phyloP scores from a whole-genome alignment of 2,888 invertebrate species.

The Fissipunctia ypsillon region DNA sequence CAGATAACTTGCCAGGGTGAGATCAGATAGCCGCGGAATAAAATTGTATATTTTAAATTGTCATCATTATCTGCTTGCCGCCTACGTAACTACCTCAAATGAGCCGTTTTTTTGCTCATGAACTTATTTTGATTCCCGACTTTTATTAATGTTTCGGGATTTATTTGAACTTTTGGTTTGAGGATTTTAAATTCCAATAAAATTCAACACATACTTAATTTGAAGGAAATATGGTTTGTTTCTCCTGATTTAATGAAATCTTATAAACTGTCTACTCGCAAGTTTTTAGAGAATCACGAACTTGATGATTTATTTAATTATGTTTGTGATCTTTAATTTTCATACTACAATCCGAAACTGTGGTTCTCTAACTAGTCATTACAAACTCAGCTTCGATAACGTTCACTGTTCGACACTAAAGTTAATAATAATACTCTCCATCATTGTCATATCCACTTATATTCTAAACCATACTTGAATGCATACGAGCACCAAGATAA shows the following conservation, averaged over 20 bases:
- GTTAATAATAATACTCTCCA: no score
- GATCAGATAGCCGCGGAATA: slow-evolving; percentile 25
- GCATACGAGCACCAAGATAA: neutral
- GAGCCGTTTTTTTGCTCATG: neutral
- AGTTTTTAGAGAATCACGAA: neutral
- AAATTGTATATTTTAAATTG: slow-evolving; percentile 36
- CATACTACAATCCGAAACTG: neutral
- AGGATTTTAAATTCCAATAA: no score
- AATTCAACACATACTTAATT: no score
- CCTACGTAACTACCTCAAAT: neutral
- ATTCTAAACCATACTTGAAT: neutral
- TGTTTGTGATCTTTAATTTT: neutral
- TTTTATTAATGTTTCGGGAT: no score
- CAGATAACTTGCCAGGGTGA: slow-evolving; percentile 11
- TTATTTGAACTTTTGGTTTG: no score
- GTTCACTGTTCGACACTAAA: neutral
- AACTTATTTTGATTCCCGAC: no score
- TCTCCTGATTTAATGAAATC: neutral
- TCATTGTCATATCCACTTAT: neutral
- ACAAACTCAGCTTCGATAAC: neutral
- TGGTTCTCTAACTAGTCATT: neutral
- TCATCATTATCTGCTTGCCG: slow-evolving; percentile 19
- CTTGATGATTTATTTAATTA: neutral
- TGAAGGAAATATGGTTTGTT: no score
- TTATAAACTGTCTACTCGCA: neutral